Conservation (phyloP, 2,113 vertebrate species). For the Paralichthys olivaceus region DNA sequence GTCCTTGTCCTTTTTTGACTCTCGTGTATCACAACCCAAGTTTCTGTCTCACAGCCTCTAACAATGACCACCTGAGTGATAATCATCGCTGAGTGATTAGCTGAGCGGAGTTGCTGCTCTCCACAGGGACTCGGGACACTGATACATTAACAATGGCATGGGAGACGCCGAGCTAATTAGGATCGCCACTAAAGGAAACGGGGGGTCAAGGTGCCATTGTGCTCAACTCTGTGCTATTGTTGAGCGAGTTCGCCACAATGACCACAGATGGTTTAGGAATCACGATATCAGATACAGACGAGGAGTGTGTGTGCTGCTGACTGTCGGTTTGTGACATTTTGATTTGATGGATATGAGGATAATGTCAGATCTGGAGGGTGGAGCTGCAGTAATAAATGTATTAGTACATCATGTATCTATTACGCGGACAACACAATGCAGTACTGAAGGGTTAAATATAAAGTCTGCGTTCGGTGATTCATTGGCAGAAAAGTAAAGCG, state of each 20-base stretch:
- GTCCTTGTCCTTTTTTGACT: too few species aligned
- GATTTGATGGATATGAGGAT: slow-evolving; percentile 8
- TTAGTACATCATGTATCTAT: not conserved
- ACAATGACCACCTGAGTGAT: slow-evolving; percentile 61
- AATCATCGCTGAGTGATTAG: slow-evolving; percentile 62
- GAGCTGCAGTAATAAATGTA: not conserved
- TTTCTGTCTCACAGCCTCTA: slow-evolving; percentile 22
- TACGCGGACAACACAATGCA: too few species aligned
- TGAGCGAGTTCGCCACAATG: slow-evolving; percentile 46
- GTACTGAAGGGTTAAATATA: not conserved
- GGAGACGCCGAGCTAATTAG: slow-evolving; percentile 69
- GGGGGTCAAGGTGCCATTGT: slow-evolving; percentile 72
- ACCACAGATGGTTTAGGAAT: slow-evolving; percentile 62
- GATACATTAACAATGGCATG: slow-evolving; percentile 70
- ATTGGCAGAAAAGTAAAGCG: not conserved
- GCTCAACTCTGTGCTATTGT: slow-evolving; percentile 62
- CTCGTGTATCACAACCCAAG: too few species aligned
- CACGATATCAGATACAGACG: slow-evolving; percentile 2
- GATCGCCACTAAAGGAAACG: slow-evolving; percentile 68
- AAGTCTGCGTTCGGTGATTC: not conserved
- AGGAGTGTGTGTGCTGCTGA: slow-evolving; percentile 16
- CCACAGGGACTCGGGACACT: slow-evolving; percentile 58
- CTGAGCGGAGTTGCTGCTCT: slow-evolving; percentile 50
- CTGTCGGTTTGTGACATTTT: slow-evolving; percentile 13
- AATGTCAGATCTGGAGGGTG: slow-evolving; percentile 2